These are phyloP conservation scores for Pristionchus exspectatus DNA, from an alignment of 2,888 invertebrate species.

Conservation along the genomic window DNA sequence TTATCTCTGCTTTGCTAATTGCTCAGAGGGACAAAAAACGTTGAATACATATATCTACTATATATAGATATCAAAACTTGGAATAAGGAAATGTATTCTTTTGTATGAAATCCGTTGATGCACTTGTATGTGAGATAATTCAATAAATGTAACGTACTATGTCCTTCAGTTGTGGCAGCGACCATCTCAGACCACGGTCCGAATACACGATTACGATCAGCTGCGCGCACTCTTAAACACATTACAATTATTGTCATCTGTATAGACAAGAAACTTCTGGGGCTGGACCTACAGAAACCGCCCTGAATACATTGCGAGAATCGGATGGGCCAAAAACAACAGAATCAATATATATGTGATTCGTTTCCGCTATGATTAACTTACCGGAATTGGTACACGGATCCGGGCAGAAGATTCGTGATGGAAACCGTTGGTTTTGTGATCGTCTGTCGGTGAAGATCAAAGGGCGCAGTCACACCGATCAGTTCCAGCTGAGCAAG, in stretches of 20 bases:
- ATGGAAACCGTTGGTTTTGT: conserved; percentile 77
- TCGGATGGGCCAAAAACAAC: too few relatives aligned
- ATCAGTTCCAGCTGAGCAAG: conserved; percentile 70
- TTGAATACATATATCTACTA: too few relatives aligned
- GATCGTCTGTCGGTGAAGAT: conserved; percentile 77
- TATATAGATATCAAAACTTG: too few relatives aligned
- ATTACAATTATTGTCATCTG: neutral
- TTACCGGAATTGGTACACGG: conserved; percentile 74
- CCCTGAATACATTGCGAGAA: too few relatives aligned
- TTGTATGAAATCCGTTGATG: too few relatives aligned
- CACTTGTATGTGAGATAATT: neutral
- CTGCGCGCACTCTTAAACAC: conserved; percentile 70
- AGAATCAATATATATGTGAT: too few relatives aligned
- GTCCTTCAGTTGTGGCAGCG: conserved; percentile 76
- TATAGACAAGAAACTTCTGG: neutral
- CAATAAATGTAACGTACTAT: conserved; percentile 59
- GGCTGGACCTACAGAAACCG: too few relatives aligned
- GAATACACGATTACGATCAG: conserved; percentile 72
- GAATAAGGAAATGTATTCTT: too few relatives aligned
- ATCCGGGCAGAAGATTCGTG: conserved; percentile 77
- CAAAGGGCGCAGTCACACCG: conserved; percentile 74
- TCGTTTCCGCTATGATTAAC: neutral
- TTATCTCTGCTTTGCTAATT: too few relatives aligned
- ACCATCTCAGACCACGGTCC: conserved; percentile 77
- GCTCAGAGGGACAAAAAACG: too few relatives aligned